Percentiles rank a stretch among this genome's conserved stretches.
Evolutionary conservation across 2,888 invertebrate genomes (phyloP).

Genomic region (Baronia brevicornis): DNA sequence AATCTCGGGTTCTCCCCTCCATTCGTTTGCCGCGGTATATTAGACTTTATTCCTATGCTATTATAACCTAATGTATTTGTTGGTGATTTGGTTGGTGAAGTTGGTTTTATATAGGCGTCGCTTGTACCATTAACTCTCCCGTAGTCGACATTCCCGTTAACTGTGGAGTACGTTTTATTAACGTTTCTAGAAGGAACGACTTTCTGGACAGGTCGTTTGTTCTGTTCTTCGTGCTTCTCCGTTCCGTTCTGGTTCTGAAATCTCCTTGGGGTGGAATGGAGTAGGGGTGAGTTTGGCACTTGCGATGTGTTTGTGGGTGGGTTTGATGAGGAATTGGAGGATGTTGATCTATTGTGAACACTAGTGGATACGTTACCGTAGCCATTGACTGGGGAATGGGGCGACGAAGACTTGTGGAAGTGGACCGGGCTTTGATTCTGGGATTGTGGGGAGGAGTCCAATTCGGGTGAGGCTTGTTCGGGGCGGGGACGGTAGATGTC

Average conservation of each 20-base stretch:
- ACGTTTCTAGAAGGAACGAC: slow-evolving; percentile 85
- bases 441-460: slow-evolving; percentile 72
- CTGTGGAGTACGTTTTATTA: slow-evolving; percentile 67
- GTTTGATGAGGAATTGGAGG: slow-evolving; percentile 43
- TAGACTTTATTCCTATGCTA: slow-evolving; percentile 51
- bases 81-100: slow-evolving; percentile 78
- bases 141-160: slow-evolving; percentile 60
- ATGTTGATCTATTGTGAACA: slow-evolving; percentile 47
- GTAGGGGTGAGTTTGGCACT: slow-evolving; percentile 62
- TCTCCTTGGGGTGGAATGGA: slow-evolving; percentile 68
- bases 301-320: slow-evolving; percentile 48
- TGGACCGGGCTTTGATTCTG: slow-evolving; percentile 68
- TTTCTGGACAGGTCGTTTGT: slow-evolving; percentile 85
- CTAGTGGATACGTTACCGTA: slow-evolving; percentile 75
- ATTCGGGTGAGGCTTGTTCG: slow-evolving; percentile 73
- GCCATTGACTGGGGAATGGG: slow-evolving; percentile 71
- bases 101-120: slow-evolving; percentile 78
- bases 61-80: slow-evolving; percentile 77
- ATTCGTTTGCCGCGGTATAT: slow-evolving; percentile 52
- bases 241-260: slow-evolving; percentile 54
- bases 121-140: slow-evolving; percentile 46
- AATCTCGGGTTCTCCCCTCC: slow-evolving; percentile 65
- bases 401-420: slow-evolving; percentile 55
- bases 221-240: slow-evolving; percentile 55
- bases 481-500: slow-evolving; percentile 84